A percentile compares a stretch with the other conserved stretches of the same genome.
Conservation (phyloP, 2,888 invertebrate species). For the Erebia palarica region DNA sequence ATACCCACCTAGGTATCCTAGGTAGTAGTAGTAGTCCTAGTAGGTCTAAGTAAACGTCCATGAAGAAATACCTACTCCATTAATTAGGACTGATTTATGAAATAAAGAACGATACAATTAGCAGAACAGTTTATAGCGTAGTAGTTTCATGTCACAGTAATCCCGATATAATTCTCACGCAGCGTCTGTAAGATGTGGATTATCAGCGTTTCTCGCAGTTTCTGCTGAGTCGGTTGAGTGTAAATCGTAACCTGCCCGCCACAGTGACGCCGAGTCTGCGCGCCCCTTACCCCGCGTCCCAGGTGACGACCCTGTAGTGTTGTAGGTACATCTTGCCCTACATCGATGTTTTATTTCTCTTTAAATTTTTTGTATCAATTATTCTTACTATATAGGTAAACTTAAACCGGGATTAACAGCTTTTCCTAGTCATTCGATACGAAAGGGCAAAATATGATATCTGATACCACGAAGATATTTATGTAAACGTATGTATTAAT, state of each 20-base stretch:
- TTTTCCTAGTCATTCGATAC: too few relatives aligned
- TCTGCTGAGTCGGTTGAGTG: constrained; percentile 81
- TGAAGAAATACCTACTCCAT: too few relatives aligned
- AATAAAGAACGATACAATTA: constrained; percentile 11
- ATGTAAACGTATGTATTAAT: too few relatives aligned
- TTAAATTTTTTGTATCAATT: too few relatives aligned
- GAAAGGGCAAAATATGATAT: too few relatives aligned
- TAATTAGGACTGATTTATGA: background rate
- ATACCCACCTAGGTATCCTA: too few relatives aligned
- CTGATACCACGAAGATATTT: too few relatives aligned
- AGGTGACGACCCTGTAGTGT: constrained; percentile 74
- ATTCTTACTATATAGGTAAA: too few relatives aligned
- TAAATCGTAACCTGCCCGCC: constrained; percentile 83
- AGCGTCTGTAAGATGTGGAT: constrained; percentile 70
- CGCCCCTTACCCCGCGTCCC: constrained; percentile 58
- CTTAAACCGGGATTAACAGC: too few relatives aligned
- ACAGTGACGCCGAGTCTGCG: constrained; percentile 71
- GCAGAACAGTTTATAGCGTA: constrained; percentile 30
- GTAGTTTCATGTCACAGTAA: constrained; percentile 53
- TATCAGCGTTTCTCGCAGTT: constrained; percentile 79
- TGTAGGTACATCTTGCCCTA: constrained; percentile 37
- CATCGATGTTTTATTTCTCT: constrained; percentile 40
- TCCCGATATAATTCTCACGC: constrained; percentile 78
- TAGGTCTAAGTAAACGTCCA: too few relatives aligned
- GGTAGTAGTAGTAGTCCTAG: too few relatives aligned